Percentiles rank a stretch among this genome's conserved stretches.
Evolutionary conservation across 2,113 vertebrate genomes (phyloP).

Genomic region (Oncorhynchus mykiss): DNA sequence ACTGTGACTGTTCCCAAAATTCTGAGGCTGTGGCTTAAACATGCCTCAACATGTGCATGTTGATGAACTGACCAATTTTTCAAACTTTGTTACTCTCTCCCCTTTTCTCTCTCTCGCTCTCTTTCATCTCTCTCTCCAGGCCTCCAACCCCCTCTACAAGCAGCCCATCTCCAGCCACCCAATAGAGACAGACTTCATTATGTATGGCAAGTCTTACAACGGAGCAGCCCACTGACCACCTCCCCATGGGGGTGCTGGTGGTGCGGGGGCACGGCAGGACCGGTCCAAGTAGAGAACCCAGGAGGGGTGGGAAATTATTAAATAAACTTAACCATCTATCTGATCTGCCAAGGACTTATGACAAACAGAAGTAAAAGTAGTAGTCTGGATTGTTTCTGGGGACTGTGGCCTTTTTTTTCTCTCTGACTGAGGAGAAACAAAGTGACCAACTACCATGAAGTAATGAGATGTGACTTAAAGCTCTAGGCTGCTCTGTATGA

Average conservation of each 20-base stretch:
- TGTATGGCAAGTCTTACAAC: conserved; percentile 87
- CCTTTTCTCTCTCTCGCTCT: no score
- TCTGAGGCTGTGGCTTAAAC: not conserved
- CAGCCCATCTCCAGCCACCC: conserved; percentile 85
- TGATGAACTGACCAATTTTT: conserved; percentile 31
- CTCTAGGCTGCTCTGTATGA: not conserved
- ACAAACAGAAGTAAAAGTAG: conserved; percentile 4
- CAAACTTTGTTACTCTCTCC: not conserved
- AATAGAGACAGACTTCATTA: conserved; percentile 84
- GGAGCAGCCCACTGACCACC: conserved; percentile 83
- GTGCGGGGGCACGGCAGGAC: conserved; percentile 64
- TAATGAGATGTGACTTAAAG: conserved; percentile 18
- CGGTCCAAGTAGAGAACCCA: conserved; percentile 50
- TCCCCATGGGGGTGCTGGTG: not conserved
- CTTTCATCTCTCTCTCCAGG: conserved; percentile 63
- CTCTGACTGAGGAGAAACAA: conserved; percentile 9
- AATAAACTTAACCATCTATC: not conserved
- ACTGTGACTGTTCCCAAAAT: not conserved
- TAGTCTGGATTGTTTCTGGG: conserved; percentile 19
- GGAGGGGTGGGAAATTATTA: no score
- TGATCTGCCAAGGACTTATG: not conserved
- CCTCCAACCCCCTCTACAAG: conserved; percentile 94
- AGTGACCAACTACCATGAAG: not conserved
- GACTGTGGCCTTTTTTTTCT: conserved; percentile 31
- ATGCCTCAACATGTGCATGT: conserved; percentile 26